Evolutionary conservation across 2,888 invertebrate species (phyloP).

Genomic region (Drosophila neonasuta): DNA sequence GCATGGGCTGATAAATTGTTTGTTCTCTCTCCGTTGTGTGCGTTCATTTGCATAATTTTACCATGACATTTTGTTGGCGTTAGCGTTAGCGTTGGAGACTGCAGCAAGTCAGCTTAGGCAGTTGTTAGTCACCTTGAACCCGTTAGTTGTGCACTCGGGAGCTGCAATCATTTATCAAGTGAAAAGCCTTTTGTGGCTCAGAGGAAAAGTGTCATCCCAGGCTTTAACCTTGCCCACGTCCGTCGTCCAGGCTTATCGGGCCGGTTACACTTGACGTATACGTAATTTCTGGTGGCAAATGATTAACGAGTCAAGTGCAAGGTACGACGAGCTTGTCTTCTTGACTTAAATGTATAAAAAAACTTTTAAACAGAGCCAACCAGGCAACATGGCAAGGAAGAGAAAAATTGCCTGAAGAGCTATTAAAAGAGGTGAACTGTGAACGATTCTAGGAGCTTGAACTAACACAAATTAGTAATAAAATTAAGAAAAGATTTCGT

Average conservation of each 20-base stretch:
- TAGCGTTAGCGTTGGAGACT: slow-evolving; percentile 19
- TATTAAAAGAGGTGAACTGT: neutral
- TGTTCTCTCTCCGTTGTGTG: slow-evolving; percentile 14
- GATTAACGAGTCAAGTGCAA: slow-evolving; percentile 64
- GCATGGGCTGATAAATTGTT: slow-evolving; percentile 66
- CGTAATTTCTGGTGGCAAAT: slow-evolving; percentile 65
- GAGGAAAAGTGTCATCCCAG: slow-evolving; percentile 31
- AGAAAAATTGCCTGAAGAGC: neutral
- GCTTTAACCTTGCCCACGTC: slow-evolving; percentile 42
- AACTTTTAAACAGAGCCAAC: neutral
- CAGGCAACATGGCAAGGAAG: neutral
- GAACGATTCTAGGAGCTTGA: too few species aligned
- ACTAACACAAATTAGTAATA: too few species aligned
- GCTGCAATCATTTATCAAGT: slow-evolving; percentile 63
- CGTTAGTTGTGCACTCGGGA: slow-evolving; percentile 20
- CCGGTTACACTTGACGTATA: slow-evolving; percentile 75
- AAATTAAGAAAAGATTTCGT: too few species aligned
- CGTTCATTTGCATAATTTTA: slow-evolving; percentile 68
- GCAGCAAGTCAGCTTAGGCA: slow-evolving; percentile 47
- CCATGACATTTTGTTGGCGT: slow-evolving; percentile 30
- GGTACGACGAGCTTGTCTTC: slow-evolving; percentile 1
- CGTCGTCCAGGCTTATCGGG: slow-evolving; percentile 56
- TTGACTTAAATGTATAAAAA: slow-evolving; percentile 23
- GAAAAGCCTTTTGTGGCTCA: slow-evolving; percentile 53
- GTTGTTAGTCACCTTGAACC: slow-evolving; percentile 66